Conservation (phyloP, 2,888 invertebrate genomes). For the Eupelmus urozonus region DNA sequence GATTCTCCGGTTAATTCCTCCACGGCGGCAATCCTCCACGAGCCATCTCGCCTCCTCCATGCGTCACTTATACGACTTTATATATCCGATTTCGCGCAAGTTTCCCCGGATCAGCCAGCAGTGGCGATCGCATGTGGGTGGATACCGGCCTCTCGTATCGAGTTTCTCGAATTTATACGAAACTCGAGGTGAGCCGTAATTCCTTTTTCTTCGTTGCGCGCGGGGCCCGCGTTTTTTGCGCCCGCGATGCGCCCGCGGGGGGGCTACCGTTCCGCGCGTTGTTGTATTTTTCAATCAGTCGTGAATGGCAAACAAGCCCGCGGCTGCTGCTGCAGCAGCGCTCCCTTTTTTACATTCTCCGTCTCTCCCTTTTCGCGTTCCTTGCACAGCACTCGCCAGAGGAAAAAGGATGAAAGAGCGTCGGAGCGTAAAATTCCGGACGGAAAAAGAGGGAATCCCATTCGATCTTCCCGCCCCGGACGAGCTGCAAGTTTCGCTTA, state of each 20-base stretch:
- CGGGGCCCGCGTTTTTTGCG: not conserved
- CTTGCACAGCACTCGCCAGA: not conserved
- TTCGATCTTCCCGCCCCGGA: conserved; percentile 15
- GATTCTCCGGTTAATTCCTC: conserved; percentile 22
- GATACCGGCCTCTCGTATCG: conserved; percentile 54
- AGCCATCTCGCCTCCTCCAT: not conserved
- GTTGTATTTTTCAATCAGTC: conserved; percentile 55
- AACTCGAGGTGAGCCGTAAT: conserved; percentile 41
- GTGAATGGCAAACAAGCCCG: conserved; percentile 36
- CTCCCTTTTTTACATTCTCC: conserved; percentile 6
- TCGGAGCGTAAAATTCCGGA: conserved; percentile 39
- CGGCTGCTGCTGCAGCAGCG: not conserved
- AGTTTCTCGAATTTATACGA: conserved; percentile 63
- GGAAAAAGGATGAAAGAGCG: conserved; percentile 28
- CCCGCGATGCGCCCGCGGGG: conserved; percentile 12
- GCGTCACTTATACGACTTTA: conserved; percentile 60
- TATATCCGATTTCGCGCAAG: conserved; percentile 60
- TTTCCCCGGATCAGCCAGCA: conserved; percentile 1
- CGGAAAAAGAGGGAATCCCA: conserved; percentile 4
- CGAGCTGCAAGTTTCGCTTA: not conserved
- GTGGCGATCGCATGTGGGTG: conserved; percentile 38
- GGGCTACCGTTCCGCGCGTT: not conserved
- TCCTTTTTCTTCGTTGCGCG: conserved; percentile 1
- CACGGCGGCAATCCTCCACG: not conserved
- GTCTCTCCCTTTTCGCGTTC: not conserved